Conservation (phyloP, 1,140 invertebrate genomes). For the Drosophila ambigua region DNA sequence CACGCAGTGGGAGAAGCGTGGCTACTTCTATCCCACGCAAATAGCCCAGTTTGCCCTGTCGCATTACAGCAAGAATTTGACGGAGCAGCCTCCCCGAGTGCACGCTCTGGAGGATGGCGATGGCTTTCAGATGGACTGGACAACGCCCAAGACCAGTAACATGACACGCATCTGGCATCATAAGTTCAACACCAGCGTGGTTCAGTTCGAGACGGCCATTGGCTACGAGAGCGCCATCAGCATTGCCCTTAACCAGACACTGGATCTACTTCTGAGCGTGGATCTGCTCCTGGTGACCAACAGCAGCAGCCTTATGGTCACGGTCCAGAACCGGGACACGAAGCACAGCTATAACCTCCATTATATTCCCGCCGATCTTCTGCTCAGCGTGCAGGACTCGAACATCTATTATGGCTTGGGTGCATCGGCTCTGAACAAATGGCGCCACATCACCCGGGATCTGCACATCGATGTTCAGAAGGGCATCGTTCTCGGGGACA, state of each 20-base stretch:
- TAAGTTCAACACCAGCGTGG: conserved; percentile 85
- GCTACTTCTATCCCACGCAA: conserved; percentile 99
- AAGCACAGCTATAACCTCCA: conserved; percentile 91
- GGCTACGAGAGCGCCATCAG: conserved; percentile 88
- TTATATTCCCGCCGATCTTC: conserved; percentile 90
- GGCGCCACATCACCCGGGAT: conserved; percentile 94
- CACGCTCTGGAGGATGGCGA: conserved; percentile 90
- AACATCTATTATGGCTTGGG: conserved; percentile 96
- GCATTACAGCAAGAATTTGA: conserved; percentile 98
- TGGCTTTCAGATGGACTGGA: conserved; percentile 87
- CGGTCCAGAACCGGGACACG: conserved; percentile 90
- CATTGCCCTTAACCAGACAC: conserved; percentile 88
- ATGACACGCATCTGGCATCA: conserved; percentile 87
- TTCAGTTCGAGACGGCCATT: conserved; percentile 90
- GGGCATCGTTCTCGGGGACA: conserved; percentile 88
- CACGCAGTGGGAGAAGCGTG: conserved; percentile 96
- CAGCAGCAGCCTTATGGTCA: conserved; percentile 92
- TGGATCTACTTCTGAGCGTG: conserved; percentile 91
- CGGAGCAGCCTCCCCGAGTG: conserved; percentile 89
- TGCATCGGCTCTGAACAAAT: conserved; percentile 86
- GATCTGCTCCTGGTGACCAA: conserved; percentile 90
- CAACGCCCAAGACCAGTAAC: conserved; percentile 87
- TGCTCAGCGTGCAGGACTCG: conserved; percentile 90
- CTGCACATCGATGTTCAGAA: conserved; percentile 96
- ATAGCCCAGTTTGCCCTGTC: conserved; percentile 98